A percentile compares a stretch with the other conserved stretches of the same genome.
phyloP scores from a whole-genome alignment of 2,888 invertebrate genomes.

The Lycaena phlaeas region DNA sequence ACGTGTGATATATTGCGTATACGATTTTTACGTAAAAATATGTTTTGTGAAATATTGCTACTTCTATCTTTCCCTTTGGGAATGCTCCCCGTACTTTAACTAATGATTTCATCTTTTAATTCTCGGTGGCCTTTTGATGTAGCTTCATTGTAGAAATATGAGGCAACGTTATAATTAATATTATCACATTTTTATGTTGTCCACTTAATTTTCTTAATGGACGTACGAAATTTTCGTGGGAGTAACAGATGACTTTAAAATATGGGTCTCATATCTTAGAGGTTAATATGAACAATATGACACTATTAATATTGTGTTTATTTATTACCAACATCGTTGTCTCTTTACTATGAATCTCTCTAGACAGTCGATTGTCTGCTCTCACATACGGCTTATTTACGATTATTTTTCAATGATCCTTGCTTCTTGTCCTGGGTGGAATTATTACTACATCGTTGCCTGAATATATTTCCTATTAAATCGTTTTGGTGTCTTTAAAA shows the following conservation, averaged over 20 bases:
- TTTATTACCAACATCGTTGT: background rate
- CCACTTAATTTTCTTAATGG: conserved; percentile 10
- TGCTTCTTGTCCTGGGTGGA: no score
- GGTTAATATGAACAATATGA: background rate
- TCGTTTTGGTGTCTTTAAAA: no score
- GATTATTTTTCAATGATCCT: no score
- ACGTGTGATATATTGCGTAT: no score
- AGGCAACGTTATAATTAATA: conserved; percentile 10
- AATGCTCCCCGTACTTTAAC: conserved; percentile 6
- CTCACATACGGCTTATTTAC: no score
- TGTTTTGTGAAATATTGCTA: background rate
- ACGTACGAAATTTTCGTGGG: conserved; percentile 7
- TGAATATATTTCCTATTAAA: no score
- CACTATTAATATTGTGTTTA: background rate
- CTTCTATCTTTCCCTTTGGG: conserved; percentile 1
- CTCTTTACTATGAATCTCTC: no score
- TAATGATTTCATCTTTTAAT: conserved; percentile 13
- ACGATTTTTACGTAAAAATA: no score
- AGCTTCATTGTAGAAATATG: conserved; percentile 4
- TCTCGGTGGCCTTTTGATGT: conserved; percentile 4
- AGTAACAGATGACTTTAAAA: background rate
- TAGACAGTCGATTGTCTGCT: no score
- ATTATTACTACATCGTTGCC: no score
- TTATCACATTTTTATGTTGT: conserved; percentile 15
- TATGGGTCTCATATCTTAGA: conserved; percentile 5